Evolutionary conservation across 2,113 vertebrate genomes (phyloP).

Genomic region (Orycteropus afer): DNA sequence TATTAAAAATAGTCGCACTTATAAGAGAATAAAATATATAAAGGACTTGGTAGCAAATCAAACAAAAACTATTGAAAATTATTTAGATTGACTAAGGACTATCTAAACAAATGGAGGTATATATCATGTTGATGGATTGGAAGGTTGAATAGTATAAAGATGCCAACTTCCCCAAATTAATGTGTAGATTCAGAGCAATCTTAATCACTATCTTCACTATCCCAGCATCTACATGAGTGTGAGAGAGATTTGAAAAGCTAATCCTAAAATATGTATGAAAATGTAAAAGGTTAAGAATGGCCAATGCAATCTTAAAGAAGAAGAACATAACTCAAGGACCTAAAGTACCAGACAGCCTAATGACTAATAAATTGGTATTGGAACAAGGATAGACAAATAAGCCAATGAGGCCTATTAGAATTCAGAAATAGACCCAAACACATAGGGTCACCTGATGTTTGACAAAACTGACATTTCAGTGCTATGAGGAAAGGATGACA

Average conservation of each 20-base stretch:
- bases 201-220: not conserved
- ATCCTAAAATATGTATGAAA: slow-evolving; percentile 38
- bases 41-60: slow-evolving; percentile 6
- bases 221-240: not conserved
- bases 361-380: not conserved
- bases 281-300: slow-evolving; percentile 22
- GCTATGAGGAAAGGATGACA: slow-evolving; percentile 41
- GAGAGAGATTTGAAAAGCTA: not conserved
- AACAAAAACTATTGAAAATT: slow-evolving; percentile 1
- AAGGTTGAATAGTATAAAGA: not conserved
- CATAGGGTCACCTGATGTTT: slow-evolving; percentile 49
- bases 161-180: not conserved
- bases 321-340: slow-evolving; percentile 20
- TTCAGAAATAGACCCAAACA: slow-evolving; percentile 57
- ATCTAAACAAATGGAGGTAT: not conserved
- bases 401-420: slow-evolving; percentile 25
- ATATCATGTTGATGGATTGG: not conserved
- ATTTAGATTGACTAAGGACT: not conserved
- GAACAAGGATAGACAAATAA: slow-evolving; percentile 39
- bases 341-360: slow-evolving; percentile 16
- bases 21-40: not conserved
- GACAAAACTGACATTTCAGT: slow-evolving; percentile 56
- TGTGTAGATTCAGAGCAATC: not conserved
- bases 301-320: not conserved
- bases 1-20: slow-evolving; percentile 23